Conservation (phyloP, 2,888 invertebrate genomes). For the Ametastegia equiseti region DNA sequence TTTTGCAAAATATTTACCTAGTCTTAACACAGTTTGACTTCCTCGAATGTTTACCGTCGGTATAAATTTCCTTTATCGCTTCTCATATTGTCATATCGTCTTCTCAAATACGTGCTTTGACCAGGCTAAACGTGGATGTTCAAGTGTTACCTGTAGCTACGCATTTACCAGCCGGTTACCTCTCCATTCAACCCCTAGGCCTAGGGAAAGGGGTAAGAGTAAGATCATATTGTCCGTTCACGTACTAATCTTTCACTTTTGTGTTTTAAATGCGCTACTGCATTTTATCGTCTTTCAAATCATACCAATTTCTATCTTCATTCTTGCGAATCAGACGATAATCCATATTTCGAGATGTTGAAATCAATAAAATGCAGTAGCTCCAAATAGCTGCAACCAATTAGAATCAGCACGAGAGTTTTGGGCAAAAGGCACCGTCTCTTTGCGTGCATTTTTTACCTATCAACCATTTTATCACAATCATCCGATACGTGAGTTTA, state of each 20-base stretch:
- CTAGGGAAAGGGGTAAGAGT: slow-evolving; percentile 91
- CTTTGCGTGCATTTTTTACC: slow-evolving; percentile 19
- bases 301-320: not conserved
- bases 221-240: slow-evolving; percentile 52
- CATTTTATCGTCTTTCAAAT: slow-evolving; percentile 36
- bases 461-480: slow-evolving; percentile 20
- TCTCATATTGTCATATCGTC: slow-evolving; percentile 17
- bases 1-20: not conserved
- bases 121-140: slow-evolving; percentile 88
- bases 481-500: slow-evolving; percentile 38
- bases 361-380: not conserved
- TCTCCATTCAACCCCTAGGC: slow-evolving; percentile 92
- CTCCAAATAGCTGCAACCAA: not conserved
- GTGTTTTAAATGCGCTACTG: slow-evolving; percentile 36
- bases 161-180: slow-evolving; percentile 92
- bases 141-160: slow-evolving; percentile 92
- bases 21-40: slow-evolving; percentile 21
- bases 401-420: slow-evolving; percentile 6
- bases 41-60: slow-evolving; percentile 4
- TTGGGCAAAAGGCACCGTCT: slow-evolving; percentile 15
- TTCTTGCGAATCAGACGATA: not conserved
- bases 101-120: slow-evolving; percentile 37
- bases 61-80: not conserved
- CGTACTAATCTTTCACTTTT: slow-evolving; percentile 49
- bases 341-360: not conserved